Conservation (phyloP, 2,113 vertebrate genomes). For the Eudyptes chrysolophus region DNA sequence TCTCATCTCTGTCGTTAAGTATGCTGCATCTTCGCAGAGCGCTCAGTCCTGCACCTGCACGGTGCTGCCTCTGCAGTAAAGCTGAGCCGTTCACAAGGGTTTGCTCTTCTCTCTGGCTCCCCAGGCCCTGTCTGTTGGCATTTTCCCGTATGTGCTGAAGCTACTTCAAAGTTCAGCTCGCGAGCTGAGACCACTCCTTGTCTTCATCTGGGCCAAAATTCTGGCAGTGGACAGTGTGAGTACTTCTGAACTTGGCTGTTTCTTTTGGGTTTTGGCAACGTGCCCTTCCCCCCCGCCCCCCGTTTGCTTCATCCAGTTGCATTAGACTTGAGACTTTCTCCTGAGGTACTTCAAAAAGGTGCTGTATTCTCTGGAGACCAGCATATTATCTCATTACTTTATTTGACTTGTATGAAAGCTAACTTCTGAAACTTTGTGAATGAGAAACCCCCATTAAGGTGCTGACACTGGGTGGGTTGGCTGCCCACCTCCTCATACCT, state of each 20-base stretch:
- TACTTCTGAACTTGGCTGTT: not conserved
- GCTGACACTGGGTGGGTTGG: not conserved
- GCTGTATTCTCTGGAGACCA: not conserved
- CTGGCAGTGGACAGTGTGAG: conserved; percentile 98
- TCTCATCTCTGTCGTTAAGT: not conserved
- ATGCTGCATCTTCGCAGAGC: accelerated
- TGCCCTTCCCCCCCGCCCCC: not conserved
- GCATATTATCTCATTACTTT: accelerated
- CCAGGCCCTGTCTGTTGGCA: conserved; percentile 95
- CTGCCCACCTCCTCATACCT: not conserved
- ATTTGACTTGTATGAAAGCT: not conserved
- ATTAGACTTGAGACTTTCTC: not conserved
- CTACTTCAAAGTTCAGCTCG: conserved; percentile 96
- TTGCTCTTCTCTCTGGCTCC: not conserved
- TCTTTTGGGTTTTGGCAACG: not conserved
- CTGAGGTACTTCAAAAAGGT: not conserved
- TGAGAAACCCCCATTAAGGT: not conserved
- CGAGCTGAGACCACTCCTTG: conserved; percentile 92
- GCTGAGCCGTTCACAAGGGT: not conserved
- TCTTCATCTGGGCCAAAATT: conserved; percentile 99
- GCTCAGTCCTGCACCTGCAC: not conserved
- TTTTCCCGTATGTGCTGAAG: conserved; percentile 97
- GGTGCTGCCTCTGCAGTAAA: not conserved
- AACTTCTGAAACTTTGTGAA: not conserved
- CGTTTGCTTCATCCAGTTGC: not conserved